A percentile compares a stretch with the other conserved stretches of the same genome.
Evolutionary conservation across 2,888 invertebrate species (phyloP).

Genomic region (Maniola hyperantus): DNA sequence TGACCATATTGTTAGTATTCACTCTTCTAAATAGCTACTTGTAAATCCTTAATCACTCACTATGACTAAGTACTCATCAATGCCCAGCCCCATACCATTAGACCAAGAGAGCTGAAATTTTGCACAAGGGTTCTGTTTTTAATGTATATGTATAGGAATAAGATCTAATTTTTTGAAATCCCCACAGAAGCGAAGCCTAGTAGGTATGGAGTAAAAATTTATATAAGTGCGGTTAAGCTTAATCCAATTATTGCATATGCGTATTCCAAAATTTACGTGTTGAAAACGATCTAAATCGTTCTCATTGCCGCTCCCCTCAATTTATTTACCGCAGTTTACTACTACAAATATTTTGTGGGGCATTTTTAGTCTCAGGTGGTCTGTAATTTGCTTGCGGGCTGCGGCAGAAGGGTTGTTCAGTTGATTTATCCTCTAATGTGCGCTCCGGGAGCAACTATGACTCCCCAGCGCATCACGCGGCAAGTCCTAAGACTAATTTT

Average conservation of each 20-base stretch:
- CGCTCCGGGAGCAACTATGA: constrained; percentile 70
- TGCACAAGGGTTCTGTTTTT: too few relatives aligned
- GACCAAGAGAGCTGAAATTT: too few relatives aligned
- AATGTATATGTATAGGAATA: too few relatives aligned
- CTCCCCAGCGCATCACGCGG: constrained; percentile 53
- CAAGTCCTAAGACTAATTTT: constrained; percentile 63
- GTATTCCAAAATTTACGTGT: neutral
- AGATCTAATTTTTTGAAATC: too few relatives aligned
- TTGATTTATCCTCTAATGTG: constrained; percentile 77
- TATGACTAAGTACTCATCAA: too few relatives aligned
- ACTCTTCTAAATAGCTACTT: too few relatives aligned
- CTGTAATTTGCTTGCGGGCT: constrained; percentile 73
- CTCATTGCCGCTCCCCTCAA: constrained; percentile 23
- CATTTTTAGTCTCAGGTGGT: constrained; percentile 81
- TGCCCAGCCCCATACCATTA: too few relatives aligned
- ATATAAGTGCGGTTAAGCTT: neutral
- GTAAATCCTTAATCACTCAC: too few relatives aligned
- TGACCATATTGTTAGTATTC: too few relatives aligned
- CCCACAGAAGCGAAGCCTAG: too few relatives aligned
- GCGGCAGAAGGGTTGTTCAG: constrained; percentile 70
- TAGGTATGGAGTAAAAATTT: neutral
- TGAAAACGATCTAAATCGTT: constrained; percentile 13
- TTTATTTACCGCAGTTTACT: constrained; percentile 32
- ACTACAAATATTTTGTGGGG: constrained; percentile 63
- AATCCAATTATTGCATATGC: neutral